Conservation (phyloP, 2,797 vertebrate genomes). For the Kryptopterus vitreolus region DNA sequence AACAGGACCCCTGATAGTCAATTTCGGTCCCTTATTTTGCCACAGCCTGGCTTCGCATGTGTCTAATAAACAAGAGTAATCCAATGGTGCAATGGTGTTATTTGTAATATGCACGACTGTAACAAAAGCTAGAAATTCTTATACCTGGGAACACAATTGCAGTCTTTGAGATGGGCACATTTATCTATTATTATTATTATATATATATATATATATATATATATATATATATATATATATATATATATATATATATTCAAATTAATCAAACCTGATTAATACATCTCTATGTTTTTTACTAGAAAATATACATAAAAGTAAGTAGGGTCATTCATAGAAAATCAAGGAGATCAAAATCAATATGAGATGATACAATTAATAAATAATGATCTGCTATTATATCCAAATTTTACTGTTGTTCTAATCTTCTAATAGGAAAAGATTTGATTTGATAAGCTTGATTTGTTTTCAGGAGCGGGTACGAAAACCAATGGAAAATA, state of each 20-base stretch:
- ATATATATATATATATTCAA: too few relatives aligned
- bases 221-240: too few relatives aligned
- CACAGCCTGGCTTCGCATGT: background rate
- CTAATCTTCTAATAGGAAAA: background rate
- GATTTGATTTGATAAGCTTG: background rate
- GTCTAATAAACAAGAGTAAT: conserved; percentile 5
- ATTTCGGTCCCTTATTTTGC: background rate
- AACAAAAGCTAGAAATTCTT: background rate
- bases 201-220: background rate
- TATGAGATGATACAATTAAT: too few relatives aligned
- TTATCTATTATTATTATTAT: background rate
- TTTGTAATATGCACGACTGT: background rate
- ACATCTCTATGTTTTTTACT: background rate
- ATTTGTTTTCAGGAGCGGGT: background rate
- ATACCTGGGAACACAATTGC: background rate
- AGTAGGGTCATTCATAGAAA: too few relatives aligned
- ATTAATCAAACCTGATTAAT: too few relatives aligned
- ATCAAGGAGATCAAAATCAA: too few relatives aligned
- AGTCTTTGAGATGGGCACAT: background rate
- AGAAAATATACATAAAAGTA: background rate
- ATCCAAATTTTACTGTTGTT: background rate
- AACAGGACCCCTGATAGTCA: background rate
- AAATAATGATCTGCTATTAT: background rate
- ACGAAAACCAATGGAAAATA: background rate
- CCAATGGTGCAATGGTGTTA: background rate